A percentile compares a stretch with the other conserved stretches of the same genome.
phyloP scores from a whole-genome alignment of 2,888 invertebrate species.

The Epinotia nisella region DNA sequence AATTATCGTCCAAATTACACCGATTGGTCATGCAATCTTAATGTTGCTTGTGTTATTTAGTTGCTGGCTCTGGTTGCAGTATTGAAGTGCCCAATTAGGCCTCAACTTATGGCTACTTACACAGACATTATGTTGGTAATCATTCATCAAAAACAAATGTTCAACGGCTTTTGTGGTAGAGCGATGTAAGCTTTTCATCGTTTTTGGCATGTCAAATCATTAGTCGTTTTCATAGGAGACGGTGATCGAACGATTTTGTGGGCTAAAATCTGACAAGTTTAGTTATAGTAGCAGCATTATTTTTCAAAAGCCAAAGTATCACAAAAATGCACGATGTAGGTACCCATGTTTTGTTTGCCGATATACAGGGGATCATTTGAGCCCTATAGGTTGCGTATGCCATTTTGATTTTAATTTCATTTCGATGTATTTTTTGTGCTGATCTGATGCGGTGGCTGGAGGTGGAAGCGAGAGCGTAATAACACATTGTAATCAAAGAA shows the following conservation, averaged over 20 bases:
- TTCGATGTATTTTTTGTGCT: too few species aligned
- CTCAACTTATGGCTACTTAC: conserved; percentile 5
- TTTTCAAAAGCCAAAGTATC: neutral
- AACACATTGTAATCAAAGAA: too few species aligned
- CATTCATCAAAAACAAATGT: neutral
- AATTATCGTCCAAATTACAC: conserved; percentile 72
- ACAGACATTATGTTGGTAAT: neutral
- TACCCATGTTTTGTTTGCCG: too few species aligned
- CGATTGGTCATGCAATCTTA: conserved; percentile 66
- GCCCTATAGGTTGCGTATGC: neutral
- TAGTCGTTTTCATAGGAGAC: neutral
- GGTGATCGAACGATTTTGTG: neutral
- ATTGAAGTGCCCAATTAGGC: conserved; percentile 16
- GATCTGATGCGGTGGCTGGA: neutral
- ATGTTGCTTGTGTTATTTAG: conserved; percentile 37
- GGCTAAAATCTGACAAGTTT: neutral
- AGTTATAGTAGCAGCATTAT: neutral
- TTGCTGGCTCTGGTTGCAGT: conserved; percentile 19
- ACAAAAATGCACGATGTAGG: too few species aligned
- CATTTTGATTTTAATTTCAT: neutral
- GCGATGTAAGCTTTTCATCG: neutral
- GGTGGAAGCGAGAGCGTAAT: too few species aligned
- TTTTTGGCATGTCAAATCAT: neutral
- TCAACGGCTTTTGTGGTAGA: neutral
- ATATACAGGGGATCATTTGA: neutral